Base-by-base conservation (phyloP, 2,888 invertebrate genomes). In the Catocala sponsa region DNA sequence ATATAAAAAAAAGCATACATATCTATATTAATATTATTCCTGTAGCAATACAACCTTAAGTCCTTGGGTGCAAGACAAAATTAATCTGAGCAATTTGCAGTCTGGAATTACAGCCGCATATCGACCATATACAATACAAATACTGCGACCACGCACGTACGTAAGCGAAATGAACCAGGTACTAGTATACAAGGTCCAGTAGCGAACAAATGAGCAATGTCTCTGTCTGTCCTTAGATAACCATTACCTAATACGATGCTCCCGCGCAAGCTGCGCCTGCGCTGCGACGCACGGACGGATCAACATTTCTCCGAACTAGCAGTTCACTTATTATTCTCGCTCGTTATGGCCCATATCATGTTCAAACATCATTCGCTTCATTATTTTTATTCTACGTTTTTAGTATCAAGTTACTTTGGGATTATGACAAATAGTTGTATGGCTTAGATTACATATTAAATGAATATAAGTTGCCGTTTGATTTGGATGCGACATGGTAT, bases 361-460 rank as follows among this genome's bases (percentile, higher is more conserved):
- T 79, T 76, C 72, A 77, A 64, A 72, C 65, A 79, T 74, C 68
- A 75, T 81, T 76, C 78, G 78, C 66, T 73, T 79, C 72, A 81
- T 73, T 67, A 74, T 68, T 74, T 65, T 65, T 58, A 59, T 47
- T 41, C 41, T 48, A 59, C 59, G 63, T 63, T 67, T 75, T 68
- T 48, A 38, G 41, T 49, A 48, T 62, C 61, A 50, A 41, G 56
- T 59, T 61, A 46, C 61, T 43, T 55, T 12, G 43, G 13, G 43
- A 13, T 59, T 53, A 59, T 47, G 41, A 53, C 41, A 32, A 13
- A 0, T 11, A 13, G 32, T 32, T 0, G n/a, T 33, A 13, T 15
- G 7, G 12, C 11, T 38, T 55, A 10, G 11, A 25, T 25, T 25
- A 25, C 25, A 25, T 25, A 25, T 25, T 25, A 25, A 25, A 25